Evolutionary conservation across 2,888 invertebrate species (phyloP).

Genomic region (Galeruca laticollis): DNA sequence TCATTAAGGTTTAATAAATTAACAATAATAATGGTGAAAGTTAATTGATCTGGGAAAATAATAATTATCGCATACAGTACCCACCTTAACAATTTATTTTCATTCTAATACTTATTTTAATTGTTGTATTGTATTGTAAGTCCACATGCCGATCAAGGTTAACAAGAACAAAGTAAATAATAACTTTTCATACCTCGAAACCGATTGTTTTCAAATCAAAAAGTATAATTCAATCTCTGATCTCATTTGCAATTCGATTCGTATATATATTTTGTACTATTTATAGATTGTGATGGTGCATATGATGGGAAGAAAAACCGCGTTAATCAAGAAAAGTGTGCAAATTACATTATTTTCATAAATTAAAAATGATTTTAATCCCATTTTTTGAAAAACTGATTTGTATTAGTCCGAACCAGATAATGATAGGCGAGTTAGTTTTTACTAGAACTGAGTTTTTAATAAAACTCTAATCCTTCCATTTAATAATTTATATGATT

Average conservation of each 20-base stretch:
- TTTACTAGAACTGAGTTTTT: no score
- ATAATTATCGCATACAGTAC: no score
- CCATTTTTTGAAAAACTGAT: no score
- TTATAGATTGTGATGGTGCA: not conserved
- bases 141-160: slow-evolving; percentile 4
- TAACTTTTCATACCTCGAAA: not conserved
- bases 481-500: no score
- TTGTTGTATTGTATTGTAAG: not conserved
- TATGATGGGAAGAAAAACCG: not conserved
- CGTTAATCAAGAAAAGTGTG: not conserved
- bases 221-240: not conserved
- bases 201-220: not conserved
- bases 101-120: not conserved
- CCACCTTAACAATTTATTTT: not conserved
- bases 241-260: slow-evolving; percentile 1
- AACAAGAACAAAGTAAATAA: not conserved
- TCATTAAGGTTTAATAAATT: no score
- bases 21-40: no score
- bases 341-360: no score
- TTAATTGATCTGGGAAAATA: no score
- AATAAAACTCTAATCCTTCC: no score
- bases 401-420: no score
- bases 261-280: not conserved
- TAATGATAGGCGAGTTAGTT: no score
- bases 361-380: no score